Evolutionary conservation across 1,140 invertebrate species (phyloP).

Genomic region (Diachasma alloeum): DNA sequence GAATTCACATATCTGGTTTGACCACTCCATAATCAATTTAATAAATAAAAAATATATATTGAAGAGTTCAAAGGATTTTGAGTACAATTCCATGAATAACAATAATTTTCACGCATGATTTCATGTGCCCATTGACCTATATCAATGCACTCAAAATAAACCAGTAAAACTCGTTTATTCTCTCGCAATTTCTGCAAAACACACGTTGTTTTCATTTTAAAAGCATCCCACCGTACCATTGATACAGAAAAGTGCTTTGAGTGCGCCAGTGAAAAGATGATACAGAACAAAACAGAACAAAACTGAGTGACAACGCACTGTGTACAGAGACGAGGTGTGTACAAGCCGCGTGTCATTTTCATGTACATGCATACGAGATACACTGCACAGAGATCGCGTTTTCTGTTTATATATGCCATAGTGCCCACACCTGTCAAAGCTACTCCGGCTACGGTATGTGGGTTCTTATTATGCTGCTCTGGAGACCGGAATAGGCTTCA

Average conservation of each 20-base stretch:
- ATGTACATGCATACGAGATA: not conserved
- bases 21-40: no score
- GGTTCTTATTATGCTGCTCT: constrained; percentile 21
- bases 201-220: not conserved
- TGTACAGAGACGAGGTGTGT: not conserved
- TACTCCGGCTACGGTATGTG: constrained; percentile 15
- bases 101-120: not conserved
- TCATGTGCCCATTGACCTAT: not conserved
- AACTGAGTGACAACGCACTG: not conserved
- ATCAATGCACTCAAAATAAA: not conserved
- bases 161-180: not conserved
- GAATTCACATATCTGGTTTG: no score
- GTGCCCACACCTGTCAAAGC: constrained; percentile 23
- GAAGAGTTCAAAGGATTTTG: no score
- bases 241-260: not conserved
- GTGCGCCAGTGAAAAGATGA: not conserved
- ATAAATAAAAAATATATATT: no score
- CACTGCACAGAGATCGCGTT: not conserved
- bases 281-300: constrained; percentile 7
- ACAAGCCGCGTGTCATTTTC: not conserved
- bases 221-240: not conserved
- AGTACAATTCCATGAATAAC: no score
- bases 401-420: constrained; percentile 1
- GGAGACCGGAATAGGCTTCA: not conserved
- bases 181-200: not conserved